Base-by-base conservation (phyloP, 1,140 invertebrate genomes). In the Drosophila tani region DNA sequence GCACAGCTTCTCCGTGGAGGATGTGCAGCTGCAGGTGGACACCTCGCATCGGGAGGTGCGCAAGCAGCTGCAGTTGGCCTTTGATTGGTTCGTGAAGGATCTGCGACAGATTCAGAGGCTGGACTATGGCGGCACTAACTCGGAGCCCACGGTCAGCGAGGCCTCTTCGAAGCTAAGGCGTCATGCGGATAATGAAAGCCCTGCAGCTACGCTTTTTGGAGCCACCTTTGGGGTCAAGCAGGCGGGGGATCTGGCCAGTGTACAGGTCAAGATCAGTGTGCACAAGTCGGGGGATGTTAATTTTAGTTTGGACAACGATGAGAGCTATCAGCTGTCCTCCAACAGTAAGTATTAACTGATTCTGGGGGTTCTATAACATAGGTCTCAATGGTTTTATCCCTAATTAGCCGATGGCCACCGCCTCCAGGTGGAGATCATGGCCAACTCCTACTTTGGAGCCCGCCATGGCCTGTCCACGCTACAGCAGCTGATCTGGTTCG, bases 381-480 rank as follows among this genome's bases (percentile, higher is more conserved):
- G n/a, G n/a, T n/a, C n/a, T n/a, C n/a, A n/a, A n/a, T n/a, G n/a
- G n/a, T n/a, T n/a, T n/a, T n/a, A n/a, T 12, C 0, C 14, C 14
- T 43, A 6, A 24, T 8, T 40, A 74, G 94, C 93, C 35, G 93
- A 93, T 32, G 92, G 93, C 15, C 93, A 93, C 15, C 78, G 93
- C 2, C 62, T 96, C 0, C 93, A 95, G 6, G 95, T 94, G 0
- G 94, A 94, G 24, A 95, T 98, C 46, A 93, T 85, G 1, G 96
- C 95, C 0, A 94, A 94, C 11, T 96, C 95, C 0, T 97, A 95
- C 91, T 96, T 96, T 79, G 97, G 97, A 0, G 96, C 95, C 0
- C 94, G 97, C 1, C 96, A 97, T 75, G 97, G 95, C 0, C 92
- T 97, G 11, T 96, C 97, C 86, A 97, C 97, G 0, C 93, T 98